Evolutionary conservation across 2,888 invertebrate species (phyloP), one percentile per base, ranked within the genome.

Genomic region (Macaria liturata): DNA sequence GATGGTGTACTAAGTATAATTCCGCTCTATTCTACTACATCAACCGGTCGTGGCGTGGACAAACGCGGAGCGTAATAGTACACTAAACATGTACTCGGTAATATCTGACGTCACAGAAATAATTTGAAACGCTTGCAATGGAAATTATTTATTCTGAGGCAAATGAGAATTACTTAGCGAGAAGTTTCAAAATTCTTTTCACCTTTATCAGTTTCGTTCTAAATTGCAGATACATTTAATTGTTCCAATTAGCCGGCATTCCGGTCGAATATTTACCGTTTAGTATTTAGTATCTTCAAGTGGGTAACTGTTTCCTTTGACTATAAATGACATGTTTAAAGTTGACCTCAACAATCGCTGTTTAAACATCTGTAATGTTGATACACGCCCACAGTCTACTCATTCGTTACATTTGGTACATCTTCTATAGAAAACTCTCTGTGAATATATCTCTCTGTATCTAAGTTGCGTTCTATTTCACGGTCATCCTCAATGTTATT

Each of bases 371-470:
- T 72, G 66, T 70, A 74, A 76, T 80, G 80, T 80, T 79, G 71
- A 76, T 79, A 77, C 74, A 81, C 86, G 78, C 86, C 86, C 77
- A 86, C 85, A 53, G 57, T 54, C 48, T 46, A 49, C 34, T 1
- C 34, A 37, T 62, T 53, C 63, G 32, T 64, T 67, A 67, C 67
- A 69, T 64, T 69, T 54, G 49, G 57, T 63, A 63, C 66, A 70
- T 71, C 63, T 37, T 4, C 34, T 6, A 37, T 37, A 7, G 34
- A 37, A 37, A 34, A 37, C 3, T 37, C 34, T 37, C 34, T 37
- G 7, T 6, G 7, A 37, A 20, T 20, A 20, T 20, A 20, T 20
- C 20, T 20, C 20, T 37, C 34, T 37, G 6, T 6, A 34, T 34
- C 34, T 37, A 7, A 43, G 46, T 39, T 46, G 40, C 40, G 37